Evolutionary conservation across 2,888 invertebrate species (phyloP), one percentile per base, ranked within the genome.

Genomic region (Nesidiocoris tenuis): DNA sequence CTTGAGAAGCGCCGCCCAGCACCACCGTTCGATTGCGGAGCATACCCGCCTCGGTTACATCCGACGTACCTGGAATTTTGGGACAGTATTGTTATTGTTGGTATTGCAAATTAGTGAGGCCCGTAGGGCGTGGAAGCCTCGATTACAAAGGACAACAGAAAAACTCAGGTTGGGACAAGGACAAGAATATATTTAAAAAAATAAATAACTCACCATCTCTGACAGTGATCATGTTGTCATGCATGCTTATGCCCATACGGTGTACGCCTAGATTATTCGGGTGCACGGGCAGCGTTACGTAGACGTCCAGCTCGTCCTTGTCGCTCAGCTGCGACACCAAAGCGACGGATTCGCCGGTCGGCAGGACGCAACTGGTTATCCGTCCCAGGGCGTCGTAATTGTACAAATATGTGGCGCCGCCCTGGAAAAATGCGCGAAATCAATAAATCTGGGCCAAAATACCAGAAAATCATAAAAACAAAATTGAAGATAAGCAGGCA

Each of bases 351-450:
- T 96, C 95, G 75, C 97, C 97, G 79, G 95, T 96, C 23, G 97
- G 95, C 83, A 95, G 87, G 79, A 94, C 92, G 72, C 94, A 91
- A 81, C 91, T 91, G 0, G 90, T 91, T 1, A 95, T 91, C 61
- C 96, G 88, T 1, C 97, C 97, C 78, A 94, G 88, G 83, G 91
- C 90, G 82, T 97, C 95, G 82, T 96, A 97, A 82, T 93, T 91
- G 84, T 96, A 97, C 80, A 95, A 92, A 80, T 91, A 94, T 0
- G 95, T 93, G 82, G 94, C 93, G 21, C 92, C 91, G 78, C 92
- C 92, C 90, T 90, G 82, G 70, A 66, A 21, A 65, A 59, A 39
- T 39, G 39, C 39, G 39, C 39, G n/a, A n/a, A n/a, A n/a, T n/a
- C n/a, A n/a, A n/a, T n/a, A n/a, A n/a, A n/a, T n/a, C n/a, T n/a